Evolutionary conservation across 2,888 invertebrate species (phyloP).

Genomic region (Acanthopleura granulata): DNA sequence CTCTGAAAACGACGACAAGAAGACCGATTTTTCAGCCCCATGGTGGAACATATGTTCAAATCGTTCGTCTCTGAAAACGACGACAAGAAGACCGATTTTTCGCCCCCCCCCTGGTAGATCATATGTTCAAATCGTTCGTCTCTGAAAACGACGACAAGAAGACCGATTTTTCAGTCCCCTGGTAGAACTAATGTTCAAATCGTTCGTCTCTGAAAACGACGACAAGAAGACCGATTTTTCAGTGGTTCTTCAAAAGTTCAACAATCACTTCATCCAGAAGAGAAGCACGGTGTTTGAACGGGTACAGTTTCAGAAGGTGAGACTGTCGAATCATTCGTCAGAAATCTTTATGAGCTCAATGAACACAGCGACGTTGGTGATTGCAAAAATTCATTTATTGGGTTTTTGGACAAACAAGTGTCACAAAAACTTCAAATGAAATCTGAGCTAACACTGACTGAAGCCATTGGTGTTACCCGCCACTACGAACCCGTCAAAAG

Average conservation of each 20-base stretch:
- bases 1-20: background rate
- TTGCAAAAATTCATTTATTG: background rate
- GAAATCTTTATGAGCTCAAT: constrained; percentile 19
- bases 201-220: constrained; percentile 5
- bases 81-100: too few species aligned
- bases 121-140: too few species aligned
- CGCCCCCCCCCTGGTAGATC: too few species aligned
- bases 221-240: background rate
- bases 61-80: too few species aligned
- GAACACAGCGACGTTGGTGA: constrained; percentile 18
- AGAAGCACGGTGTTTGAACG: constrained; percentile 23
- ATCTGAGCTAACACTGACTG: background rate
- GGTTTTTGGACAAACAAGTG: constrained; percentile 1
- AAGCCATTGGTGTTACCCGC: background rate
- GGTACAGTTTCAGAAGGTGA: constrained; percentile 20
- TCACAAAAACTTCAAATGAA: constrained; percentile 12
- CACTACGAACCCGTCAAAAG: background rate
- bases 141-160: too few species aligned
- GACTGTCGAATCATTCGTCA: constrained; percentile 19
- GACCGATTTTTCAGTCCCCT: too few species aligned
- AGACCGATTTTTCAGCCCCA: too few species aligned
- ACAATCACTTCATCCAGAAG: constrained; percentile 23
- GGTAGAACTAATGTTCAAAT: constrained; percentile 20
- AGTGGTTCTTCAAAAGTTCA: constrained; percentile 4
- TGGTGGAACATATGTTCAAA: too few species aligned